A percentile compares a stretch with the other conserved stretches of the same genome.
phyloP scores from a whole-genome alignment of 2,797 vertebrate genomes.

The Eleutherodactylus coqui region DNA sequence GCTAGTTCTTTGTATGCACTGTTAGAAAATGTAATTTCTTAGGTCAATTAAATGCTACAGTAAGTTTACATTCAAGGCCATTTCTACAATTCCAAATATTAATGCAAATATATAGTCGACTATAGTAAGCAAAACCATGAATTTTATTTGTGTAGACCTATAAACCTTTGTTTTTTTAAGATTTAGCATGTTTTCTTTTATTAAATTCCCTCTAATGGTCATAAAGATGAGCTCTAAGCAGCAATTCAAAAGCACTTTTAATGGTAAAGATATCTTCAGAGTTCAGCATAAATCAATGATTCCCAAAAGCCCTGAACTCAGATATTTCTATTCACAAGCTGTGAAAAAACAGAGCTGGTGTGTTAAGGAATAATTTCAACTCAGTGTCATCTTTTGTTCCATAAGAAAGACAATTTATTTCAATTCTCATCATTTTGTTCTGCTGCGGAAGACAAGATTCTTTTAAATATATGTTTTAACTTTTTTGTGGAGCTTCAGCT shows the following conservation, averaged over 20 bases:
- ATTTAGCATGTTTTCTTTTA: conserved; percentile 7
- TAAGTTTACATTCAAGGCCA: neutral
- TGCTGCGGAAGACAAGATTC: conserved; percentile 17
- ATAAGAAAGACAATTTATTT: conserved; percentile 45
- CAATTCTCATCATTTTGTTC: conserved; percentile 47
- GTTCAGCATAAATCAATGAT: conserved; percentile 38
- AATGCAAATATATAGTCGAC: neutral
- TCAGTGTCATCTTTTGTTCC: conserved; percentile 50
- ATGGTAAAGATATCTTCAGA: conserved; percentile 35
- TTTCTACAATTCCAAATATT: neutral
- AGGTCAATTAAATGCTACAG: neutral
- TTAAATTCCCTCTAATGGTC: neutral
- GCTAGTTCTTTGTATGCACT: neutral
- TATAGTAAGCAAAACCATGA: neutral
- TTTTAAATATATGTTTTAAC: conserved; percentile 52
- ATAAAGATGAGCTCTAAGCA: conserved; percentile 22
- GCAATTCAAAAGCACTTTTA: conserved; percentile 32
- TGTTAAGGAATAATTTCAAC: conserved; percentile 39
- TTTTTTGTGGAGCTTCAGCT: conserved; percentile 44
- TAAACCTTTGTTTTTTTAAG: neutral
- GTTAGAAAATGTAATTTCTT: neutral
- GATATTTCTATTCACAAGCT: conserved; percentile 44
- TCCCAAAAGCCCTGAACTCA: conserved; percentile 29
- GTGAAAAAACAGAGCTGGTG: conserved; percentile 20
- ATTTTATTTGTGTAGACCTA: neutral